These are phyloP conservation scores for Cirrhinus molitorella DNA, from an alignment of 2,797 vertebrate genomes.

Conservation along the genomic window DNA sequence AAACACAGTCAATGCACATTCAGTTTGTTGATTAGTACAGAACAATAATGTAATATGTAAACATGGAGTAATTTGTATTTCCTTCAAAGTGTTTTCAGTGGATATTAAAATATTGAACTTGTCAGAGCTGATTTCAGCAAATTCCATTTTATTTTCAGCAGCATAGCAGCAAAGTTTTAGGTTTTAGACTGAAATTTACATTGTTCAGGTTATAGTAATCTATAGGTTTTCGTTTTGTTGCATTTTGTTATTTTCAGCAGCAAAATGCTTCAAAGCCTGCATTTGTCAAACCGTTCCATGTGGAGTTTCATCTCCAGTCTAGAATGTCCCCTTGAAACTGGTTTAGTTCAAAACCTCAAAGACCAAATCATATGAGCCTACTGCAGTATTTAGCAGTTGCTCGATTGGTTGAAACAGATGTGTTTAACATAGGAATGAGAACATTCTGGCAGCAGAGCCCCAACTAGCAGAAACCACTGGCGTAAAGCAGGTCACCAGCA, in stretches of 20 bases:
- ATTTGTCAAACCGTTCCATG: neutral
- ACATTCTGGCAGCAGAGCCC: neutral
- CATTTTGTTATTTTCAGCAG: neutral
- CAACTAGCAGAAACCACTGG: neutral
- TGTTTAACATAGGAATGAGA: neutral
- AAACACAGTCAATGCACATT: neutral
- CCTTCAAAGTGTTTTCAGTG: neutral
- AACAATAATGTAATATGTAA: neutral
- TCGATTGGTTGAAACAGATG: neutral
- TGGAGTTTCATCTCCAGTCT: neutral
- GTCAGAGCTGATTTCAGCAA: neutral
- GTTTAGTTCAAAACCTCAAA: neutral
- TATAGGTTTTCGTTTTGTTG: neutral
- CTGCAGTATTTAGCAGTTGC: constrained; percentile 5
- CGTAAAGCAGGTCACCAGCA: constrained; percentile 38
- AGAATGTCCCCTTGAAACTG: neutral
- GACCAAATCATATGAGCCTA: neutral
- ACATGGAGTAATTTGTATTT: neutral
- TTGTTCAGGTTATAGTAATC: neutral
- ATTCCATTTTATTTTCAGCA: neutral
- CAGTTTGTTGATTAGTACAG: neutral
- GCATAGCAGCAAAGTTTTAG: neutral
- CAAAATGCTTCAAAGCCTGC: neutral
- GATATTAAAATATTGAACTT: neutral
- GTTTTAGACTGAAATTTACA: no score